Percentiles rank a stretch among this genome's conserved stretches.
Conservation (phyloP, 2,888 invertebrate genomes). For the Octonoba sinensis region DNA sequence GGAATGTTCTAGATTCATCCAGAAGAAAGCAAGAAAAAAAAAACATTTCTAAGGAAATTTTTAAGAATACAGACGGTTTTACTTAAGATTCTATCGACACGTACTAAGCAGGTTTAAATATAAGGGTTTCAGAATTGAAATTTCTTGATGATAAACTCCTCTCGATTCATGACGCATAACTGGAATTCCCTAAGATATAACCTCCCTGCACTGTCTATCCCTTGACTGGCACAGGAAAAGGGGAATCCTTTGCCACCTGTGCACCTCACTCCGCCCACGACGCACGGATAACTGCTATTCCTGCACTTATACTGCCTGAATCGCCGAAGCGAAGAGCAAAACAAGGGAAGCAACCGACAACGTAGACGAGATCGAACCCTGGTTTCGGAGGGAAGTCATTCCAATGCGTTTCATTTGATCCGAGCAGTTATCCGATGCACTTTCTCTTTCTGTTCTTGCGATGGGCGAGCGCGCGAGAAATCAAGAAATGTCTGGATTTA, state of each 20-base stretch:
- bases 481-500: no score
- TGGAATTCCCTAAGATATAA: no score
- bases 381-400: constrained; percentile 60
- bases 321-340: not conserved
- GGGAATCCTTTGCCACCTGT: constrained; percentile 14
- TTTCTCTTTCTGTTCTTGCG: not conserved
- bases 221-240: not conserved
- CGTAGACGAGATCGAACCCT: constrained; percentile 60
- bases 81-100: no score
- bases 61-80: no score
- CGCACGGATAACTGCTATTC: constrained; percentile 49
- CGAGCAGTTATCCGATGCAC: constrained; percentile 39
- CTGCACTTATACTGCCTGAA: not conserved
- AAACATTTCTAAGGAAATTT: no score
- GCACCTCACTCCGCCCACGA: constrained; percentile 10
- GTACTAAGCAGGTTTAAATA: no score
- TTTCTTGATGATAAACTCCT: no score
- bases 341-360: constrained; percentile 46
- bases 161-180: no score
- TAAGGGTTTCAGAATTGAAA: no score
- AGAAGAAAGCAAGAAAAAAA: no score
- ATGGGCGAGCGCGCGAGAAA: no score
- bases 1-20: no score
- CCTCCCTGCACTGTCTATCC: constrained; percentile 9
- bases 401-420: not conserved